Conservation (phyloP, 1,140 invertebrate species). For the Aphis gossypii region DNA sequence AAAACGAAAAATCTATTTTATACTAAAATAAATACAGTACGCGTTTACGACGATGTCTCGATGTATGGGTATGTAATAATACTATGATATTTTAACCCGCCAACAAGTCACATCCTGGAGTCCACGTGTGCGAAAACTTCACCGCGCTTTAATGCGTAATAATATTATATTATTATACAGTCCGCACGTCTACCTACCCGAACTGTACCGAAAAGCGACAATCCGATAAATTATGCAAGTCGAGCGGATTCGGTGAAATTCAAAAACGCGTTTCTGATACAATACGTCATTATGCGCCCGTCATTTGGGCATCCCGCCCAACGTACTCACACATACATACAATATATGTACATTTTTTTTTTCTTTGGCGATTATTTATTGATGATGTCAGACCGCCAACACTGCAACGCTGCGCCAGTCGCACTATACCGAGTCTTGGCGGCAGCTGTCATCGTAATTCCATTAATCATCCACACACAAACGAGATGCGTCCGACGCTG, state of each 20-base stretch:
- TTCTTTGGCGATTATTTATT: conserved; percentile 8
- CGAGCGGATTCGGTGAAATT: not conserved
- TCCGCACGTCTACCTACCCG: no score
- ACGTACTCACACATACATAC: not conserved
- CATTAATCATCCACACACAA: conserved; percentile 43
- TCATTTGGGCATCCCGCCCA: not conserved
- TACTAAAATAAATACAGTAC: not conserved
- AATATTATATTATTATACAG: not conserved
- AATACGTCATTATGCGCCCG: not conserved
- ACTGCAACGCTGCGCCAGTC: not conserved
- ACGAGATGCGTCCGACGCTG: not conserved
- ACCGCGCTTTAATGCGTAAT: not conserved
- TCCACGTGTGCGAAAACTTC: not conserved
- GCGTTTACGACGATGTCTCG: not conserved
- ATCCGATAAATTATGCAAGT: conserved; percentile 10
- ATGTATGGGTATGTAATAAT: not conserved
- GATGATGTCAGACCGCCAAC: conserved; percentile 11
- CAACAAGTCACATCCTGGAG: not conserved
- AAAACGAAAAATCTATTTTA: not conserved
- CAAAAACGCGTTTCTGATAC: not conserved
- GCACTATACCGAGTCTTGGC: not conserved
- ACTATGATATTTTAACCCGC: not conserved
- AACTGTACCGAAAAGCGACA: not conserved
- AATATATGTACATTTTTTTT: not conserved
- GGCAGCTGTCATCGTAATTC: conserved; percentile 48